Evolutionary conservation across 2,113 vertebrate genomes (phyloP), one percentile per base, ranked within the genome.

Genomic region (Hucho hucho): DNA sequence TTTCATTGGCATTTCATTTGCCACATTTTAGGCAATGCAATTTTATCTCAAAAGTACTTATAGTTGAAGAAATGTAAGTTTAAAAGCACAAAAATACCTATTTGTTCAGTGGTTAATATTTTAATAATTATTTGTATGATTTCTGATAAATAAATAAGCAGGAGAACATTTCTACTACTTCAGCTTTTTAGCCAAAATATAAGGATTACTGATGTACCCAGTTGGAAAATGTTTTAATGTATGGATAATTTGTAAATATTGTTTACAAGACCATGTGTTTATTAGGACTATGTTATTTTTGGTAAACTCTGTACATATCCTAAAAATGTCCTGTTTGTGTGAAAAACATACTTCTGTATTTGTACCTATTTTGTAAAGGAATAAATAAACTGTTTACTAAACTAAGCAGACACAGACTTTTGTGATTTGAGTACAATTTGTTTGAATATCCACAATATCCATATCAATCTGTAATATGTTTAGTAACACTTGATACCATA

Each of bases 311-410:
- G 93, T 95, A 94, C 85, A 96, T 95, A 96, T 91, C 91, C 89
- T 92, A 93, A 92, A 92, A 91, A 90, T 91, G 91, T 91, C 90
- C 89, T 91, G 91, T 93, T 95, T 94, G 93, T 93, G 92, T 95
- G 92, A 94, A 92, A 94, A 83, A 77, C 83, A 87, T 92, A 94
- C 91, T 94, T 93, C 91, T 94, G 92, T 94, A 93, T 96, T 95
- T 96, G 96, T 95, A 96, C 93, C 95, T 95, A 94, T 95, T 95
- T 95, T 95, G 94, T 95, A 96, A 96, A 96, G 92, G 94, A 95
- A 96, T 95, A 95, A 95, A 95, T 89, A 84, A 92, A 80, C 93
- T 91, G 92, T 96, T 97, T 96, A 95, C 93, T 95, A 95, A 95
- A 95, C 87, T 86, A 87, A 89, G 70, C 73, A 64, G 25, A 75